Evolutionary conservation across 2,797 vertebrate species (phyloP), one percentile per base, ranked within the genome.

Genomic region (Luscinia luscinia): DNA sequence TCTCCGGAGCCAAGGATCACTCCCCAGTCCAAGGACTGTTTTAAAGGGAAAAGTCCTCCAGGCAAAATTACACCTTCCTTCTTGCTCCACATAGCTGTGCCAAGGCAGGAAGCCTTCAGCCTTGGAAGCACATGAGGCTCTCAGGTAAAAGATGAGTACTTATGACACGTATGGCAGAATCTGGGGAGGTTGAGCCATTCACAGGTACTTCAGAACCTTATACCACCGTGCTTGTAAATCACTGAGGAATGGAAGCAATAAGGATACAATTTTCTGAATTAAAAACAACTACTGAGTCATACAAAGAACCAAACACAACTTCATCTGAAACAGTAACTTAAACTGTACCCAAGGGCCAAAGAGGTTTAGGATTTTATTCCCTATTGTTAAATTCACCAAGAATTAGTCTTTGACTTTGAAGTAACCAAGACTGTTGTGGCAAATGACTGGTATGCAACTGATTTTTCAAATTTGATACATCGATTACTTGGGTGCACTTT

Each of bases 111-210:
- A 46, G 24, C 15, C 49, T 62, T 74, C 75, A 49, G 48, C 26
- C 34, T 28, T 12, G 14, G 45, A 12, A 26, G 19, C 30, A 14
- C 30, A 4, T 1, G 26, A 55, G 11, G 8, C 16, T 80, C 61
- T 67, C 57, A 55, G 15, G 49, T 81, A 48, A 68, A 48, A 92
- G n/a, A 17, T 2, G 1, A 75, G 21, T 41, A 11, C 20, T 68
- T 75, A 9, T 6, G 32, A 48, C 0, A 0, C 2, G 1, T 11
- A 4, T 27, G 59, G 40, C 21, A 80, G 26, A 32, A 48, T 12
- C n/a, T 36, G 48, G 32, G n/a, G 15, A 34, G 27, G 18, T 1
- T 34, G 45, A 34, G 6, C 8, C n/a, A 30, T 72, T 26, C 15
- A 16, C 4, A 2, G 24, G 20, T 67, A 41, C 5, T 73, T 58